phyloP scores from a whole-genome alignment of 2,888 invertebrate species.

The Drosophila rubida region DNA sequence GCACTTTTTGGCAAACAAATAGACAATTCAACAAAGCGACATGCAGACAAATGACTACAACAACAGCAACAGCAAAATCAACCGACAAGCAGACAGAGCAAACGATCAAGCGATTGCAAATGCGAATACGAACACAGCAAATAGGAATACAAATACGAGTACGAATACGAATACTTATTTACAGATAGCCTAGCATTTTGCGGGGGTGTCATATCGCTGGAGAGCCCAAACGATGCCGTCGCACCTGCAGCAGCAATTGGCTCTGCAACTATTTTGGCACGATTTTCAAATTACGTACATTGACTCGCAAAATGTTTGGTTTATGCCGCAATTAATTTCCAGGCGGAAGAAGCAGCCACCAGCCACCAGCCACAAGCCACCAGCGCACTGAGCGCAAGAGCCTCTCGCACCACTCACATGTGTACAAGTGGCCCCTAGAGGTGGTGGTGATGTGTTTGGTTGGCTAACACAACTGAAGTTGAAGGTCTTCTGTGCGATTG shows the following conservation, averaged over 20 bases:
- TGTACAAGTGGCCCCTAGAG: conserved; percentile 3
- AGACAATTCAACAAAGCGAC: conserved; percentile 79
- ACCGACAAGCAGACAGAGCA: conserved; percentile 30
- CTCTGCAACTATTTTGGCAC: conserved; percentile 77
- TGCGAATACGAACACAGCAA: conserved; percentile 8
- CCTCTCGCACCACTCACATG: no score
- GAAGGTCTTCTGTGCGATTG: conserved; percentile 69
- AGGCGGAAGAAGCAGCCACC: conserved; percentile 71
- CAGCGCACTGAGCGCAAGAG: conserved; percentile 6
- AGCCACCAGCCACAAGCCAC: conserved; percentile 25
- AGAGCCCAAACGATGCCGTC: conserved; percentile 43
- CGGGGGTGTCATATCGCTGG: conserved; percentile 65
- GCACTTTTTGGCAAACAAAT: conserved; percentile 80
- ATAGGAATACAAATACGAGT: conserved; percentile 25
- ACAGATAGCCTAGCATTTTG: conserved; percentile 55
- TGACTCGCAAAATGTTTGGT: conserved; percentile 79
- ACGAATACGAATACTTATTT: conserved; percentile 43
- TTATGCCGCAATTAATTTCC: conserved; percentile 80
- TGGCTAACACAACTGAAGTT: conserved; percentile 53
- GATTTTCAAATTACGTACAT: conserved; percentile 80
- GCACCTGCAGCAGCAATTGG: conserved; percentile 60
- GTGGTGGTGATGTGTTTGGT: no score
- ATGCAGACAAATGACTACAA: conserved; percentile 76
- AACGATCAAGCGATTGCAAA: conserved; percentile 17
- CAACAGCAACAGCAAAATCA: conserved; percentile 35